phyloP scores from a whole-genome alignment of 2,888 invertebrate genomes.

The Dasysyrphus albostriatus region DNA sequence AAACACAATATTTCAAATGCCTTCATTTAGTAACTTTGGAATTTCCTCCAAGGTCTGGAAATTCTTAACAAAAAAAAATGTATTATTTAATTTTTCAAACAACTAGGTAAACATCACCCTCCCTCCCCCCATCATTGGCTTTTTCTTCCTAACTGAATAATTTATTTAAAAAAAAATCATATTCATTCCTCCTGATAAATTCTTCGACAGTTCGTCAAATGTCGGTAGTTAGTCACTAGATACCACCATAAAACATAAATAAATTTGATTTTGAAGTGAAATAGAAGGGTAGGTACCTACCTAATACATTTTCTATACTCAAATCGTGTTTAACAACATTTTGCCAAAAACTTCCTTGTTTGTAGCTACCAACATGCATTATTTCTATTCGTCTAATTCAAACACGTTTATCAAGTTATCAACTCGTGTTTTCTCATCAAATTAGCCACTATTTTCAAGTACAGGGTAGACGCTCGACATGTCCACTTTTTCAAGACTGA shows the following conservation, averaged over 20 bases:
- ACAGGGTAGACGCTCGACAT: too few relatives aligned
- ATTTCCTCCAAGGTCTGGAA: background rate
- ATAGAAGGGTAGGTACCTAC: background rate
- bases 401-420: constrained; percentile 62
- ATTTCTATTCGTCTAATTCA: constrained; percentile 4
- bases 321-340: constrained; percentile 32
- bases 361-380: background rate
- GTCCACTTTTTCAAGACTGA: too few relatives aligned
- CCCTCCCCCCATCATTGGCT: background rate
- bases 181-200: background rate
- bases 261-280: constrained; percentile 2
- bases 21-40: background rate
- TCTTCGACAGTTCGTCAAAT: background rate
- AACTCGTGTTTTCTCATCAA: constrained; percentile 34
- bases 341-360: constrained; percentile 22
- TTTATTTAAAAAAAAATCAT: background rate
- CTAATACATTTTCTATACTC: background rate
- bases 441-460: constrained; percentile 40
- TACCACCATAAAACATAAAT: constrained; percentile 11
- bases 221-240: background rate
- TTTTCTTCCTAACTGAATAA: constrained; percentile 3
- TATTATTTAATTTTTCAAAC: background rate
- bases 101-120: background rate
- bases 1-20: background rate
- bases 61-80: background rate